Evolutionary conservation across 2,113 vertebrate species (phyloP), one percentile per base, ranked within the genome.

Genomic region (Rostratula benghalensis): DNA sequence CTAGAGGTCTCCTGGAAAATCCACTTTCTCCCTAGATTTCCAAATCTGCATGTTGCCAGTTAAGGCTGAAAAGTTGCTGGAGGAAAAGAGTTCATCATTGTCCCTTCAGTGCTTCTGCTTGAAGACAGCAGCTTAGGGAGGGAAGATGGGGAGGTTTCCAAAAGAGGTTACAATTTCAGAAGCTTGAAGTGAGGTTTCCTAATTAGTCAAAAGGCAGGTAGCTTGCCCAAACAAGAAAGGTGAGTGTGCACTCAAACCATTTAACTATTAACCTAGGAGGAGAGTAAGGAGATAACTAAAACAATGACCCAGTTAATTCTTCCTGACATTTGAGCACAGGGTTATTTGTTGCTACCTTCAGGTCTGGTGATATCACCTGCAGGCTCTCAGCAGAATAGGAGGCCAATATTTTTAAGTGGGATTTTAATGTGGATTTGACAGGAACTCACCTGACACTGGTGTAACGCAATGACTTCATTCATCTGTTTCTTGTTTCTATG

Each of bases 261-360:
- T 92, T 96, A 93, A 95, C 95, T 92, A 85, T 94, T 94, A 97
- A 96, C 94, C 89, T 92, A 61, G 77, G 46, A 96, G 92, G 90
- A 96, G 91, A 91, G 45, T 57, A 84, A 87, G 86, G 65, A 94
- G 94, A 90, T 94, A 84, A n/a, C 67, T 87, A 54, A 86, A 94
- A 95, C 94, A 96, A 94, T 93, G 83, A 95, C 86, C 86, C 69
- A 93, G 91, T 96, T 96, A 96, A 90, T 93, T 92, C 83, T 71
- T 56, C 19, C 0, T 22, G 76, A 80, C 2, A 4, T 68, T 88
- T 51, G 43, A 94, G 88, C 1, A 1, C 30, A 23, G 30, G 23
- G 69, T 90, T 93, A 86, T 96, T 96, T 97, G 92, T 94, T 93
- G 86, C 69, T 96, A 90, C 92, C 90, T 95, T 27, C 8, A 25